Percentiles rank a stretch among this genome's conserved stretches.
phyloP scores from a whole-genome alignment of 2,888 invertebrate species.

The Cerastis rubricosa region DNA sequence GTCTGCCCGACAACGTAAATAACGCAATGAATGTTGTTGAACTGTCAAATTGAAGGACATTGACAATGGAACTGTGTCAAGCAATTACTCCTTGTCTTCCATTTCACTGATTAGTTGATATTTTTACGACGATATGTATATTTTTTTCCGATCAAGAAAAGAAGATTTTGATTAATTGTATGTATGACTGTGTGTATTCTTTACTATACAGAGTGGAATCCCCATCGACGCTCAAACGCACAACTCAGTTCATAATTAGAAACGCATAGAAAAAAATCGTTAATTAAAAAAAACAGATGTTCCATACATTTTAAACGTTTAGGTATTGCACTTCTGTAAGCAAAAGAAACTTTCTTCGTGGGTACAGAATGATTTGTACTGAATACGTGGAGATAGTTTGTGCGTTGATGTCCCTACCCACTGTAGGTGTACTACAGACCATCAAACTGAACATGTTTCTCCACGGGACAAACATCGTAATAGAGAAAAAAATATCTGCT shows the following conservation, averaged over 20 bases:
- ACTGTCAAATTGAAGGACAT: background rate
- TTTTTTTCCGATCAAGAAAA: background rate
- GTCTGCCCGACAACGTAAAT: background rate
- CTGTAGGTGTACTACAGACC: too few species aligned
- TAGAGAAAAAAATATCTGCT: too few species aligned
- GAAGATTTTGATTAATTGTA: background rate
- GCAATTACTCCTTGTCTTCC: background rate
- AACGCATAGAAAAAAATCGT: too few species aligned
- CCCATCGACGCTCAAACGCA: background rate
- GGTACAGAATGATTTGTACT: background rate
- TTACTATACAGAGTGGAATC: background rate
- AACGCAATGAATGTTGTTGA: background rate
- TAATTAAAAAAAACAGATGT: too few species aligned
- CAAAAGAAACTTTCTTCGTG: too few species aligned
- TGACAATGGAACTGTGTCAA: background rate
- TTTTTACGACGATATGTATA: background rate
- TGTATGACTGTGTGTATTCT: background rate
- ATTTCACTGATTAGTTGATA: background rate
- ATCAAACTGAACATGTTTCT: too few species aligned
- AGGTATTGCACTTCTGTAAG: too few species aligned
- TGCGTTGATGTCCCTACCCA: background rate
- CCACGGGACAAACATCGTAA: too few species aligned
- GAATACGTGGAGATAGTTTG: background rate
- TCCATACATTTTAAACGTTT: too few species aligned
- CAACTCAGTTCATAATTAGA: background rate